Base-by-base conservation (phyloP, 2,888 invertebrate genomes). In the Reticulitermes lucifugus region DNA sequence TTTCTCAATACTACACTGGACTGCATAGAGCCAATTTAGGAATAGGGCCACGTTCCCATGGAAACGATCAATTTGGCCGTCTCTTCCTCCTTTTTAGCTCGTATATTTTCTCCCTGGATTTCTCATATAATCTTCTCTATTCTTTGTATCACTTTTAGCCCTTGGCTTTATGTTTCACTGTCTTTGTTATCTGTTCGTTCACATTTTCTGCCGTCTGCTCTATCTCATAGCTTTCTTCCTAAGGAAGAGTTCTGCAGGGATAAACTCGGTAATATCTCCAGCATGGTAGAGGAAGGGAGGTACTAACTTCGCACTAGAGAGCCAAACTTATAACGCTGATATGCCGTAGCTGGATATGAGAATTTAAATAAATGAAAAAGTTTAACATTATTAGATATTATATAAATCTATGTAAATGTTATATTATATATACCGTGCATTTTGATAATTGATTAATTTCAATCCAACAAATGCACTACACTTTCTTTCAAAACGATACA, bases 21-120 rank as follows among this genome's bases (percentile, higher is more conserved):
- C 77, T 77, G 46, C 77, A 46, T n/a, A 46, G 12, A 77, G 77
- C 77, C 77, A 77, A 77, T 77, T 77, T 77, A 77, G 77, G 77
- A 77, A 77, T 77, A 46, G 46, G 77, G 22, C 43, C 77, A 51
- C n/a, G 77, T 41, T 77, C n/a, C 77, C 18, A 77, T 77, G 77
- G 77, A 77, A 77, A 77, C 77, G 77, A 46, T 46, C 46, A 77
- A 77, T 77, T 46, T 77, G 46, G 12, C 22, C 12, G 73, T 73
- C 73, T 73, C 12, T 73, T 73, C 73, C 41, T 41, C 22, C 41
- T 14, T 73, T 73, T 6, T 73, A 41, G 9, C 12, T 73, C 73
- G 73, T 21, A 41, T 29, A 73, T 73, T 41, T 73, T 73, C 73
- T 41, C 18, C 73, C 25, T 73, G 14, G 73, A 73, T 73, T 73